A percentile compares a stretch with the other conserved stretches of the same genome.
Conservation (phyloP, 2,888 invertebrate species). For the Oxystoma pomonae region DNA sequence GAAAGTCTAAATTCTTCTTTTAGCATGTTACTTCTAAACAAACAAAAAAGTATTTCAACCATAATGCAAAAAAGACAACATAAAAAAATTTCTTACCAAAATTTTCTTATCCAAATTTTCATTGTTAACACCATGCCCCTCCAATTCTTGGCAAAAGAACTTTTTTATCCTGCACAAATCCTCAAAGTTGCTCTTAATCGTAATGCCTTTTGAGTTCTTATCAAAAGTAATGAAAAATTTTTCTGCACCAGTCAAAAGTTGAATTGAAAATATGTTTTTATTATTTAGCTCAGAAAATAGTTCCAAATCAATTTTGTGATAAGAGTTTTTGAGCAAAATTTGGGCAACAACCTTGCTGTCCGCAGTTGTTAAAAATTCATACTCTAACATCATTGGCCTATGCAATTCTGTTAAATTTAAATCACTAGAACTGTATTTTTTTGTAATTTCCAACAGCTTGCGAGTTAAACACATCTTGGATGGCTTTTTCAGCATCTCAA, state of each 20-base stretch:
- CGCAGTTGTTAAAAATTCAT: conserved; percentile 30
- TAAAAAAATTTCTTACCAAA: conserved; percentile 44
- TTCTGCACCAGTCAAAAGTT: conserved; percentile 26
- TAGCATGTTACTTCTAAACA: too few species aligned
- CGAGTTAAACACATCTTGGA: conserved; percentile 2
- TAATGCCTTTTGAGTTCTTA: conserved; percentile 26
- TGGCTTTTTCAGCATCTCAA: conserved; percentile 28
- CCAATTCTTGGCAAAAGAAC: conserved; percentile 29
- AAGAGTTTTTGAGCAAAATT: conserved; percentile 36
- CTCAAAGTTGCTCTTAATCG: conserved; percentile 26
- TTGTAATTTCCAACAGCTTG: conserved; percentile 26
- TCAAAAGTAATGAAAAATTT: conserved; percentile 31
- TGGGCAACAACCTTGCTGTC: conserved; percentile 32
- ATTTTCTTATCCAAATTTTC: neutral
- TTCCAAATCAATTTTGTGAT: conserved; percentile 36
- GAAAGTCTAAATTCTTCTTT: too few species aligned
- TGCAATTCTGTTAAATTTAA: conserved; percentile 16
- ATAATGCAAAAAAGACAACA: too few species aligned
- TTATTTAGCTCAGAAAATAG: conserved; percentile 31
- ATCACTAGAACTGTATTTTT: conserved; percentile 24
- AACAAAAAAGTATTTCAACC: too few species aligned
- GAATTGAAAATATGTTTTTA: conserved; percentile 26
- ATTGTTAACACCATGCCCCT: conserved; percentile 2
- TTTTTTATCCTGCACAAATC: conserved; percentile 34
- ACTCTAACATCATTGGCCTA: conserved; percentile 26